Evolutionary conservation across 1,140 invertebrate genomes (phyloP).

Genomic region (fruit fly (Drosophila melanogaster)): DNA sequence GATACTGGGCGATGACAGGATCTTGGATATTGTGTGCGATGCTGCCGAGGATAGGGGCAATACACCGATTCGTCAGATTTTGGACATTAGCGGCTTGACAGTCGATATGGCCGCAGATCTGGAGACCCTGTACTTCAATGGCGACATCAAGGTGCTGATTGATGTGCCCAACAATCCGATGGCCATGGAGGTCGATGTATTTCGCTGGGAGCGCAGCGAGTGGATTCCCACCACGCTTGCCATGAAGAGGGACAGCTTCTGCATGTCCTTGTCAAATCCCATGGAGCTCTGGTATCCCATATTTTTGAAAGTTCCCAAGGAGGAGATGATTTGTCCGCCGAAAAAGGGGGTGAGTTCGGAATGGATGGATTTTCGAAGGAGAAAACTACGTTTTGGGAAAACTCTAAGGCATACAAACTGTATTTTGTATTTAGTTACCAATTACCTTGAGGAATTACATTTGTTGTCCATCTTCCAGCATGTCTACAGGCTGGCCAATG

Average conservation of each 20-base stretch:
- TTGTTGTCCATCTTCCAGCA: constrained; percentile 18
- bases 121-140: constrained; percentile 37
- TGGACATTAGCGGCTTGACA: constrained; percentile 32
- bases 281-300: constrained; percentile 40
- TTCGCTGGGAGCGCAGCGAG: constrained; percentile 37
- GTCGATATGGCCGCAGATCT: constrained; percentile 17
- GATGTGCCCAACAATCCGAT: constrained; percentile 16
- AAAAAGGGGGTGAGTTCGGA: constrained; percentile 29
- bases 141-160: constrained; percentile 26
- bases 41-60: constrained; percentile 25
- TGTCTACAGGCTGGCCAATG: constrained; percentile 35
- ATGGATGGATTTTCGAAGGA: not conserved
- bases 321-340: constrained; percentile 46
- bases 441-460: too few relatives aligned
- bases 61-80: constrained; percentile 4
- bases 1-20: constrained; percentile 38
- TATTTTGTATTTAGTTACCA: too few relatives aligned
- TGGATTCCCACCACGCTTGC: constrained; percentile 37
- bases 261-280: constrained; percentile 37
- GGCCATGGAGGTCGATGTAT: constrained; percentile 27
- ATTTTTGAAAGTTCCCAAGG: constrained; percentile 15
- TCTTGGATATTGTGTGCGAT: constrained; percentile 18
- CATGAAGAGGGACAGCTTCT: constrained; percentile 37
- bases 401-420: too few relatives aligned
- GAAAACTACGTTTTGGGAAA: too few relatives aligned